Percentiles rank a stretch among this genome's conserved stretches.
phyloP scores from a whole-genome alignment of 2,113 vertebrate species.

The Physeter macrocephalus region DNA sequence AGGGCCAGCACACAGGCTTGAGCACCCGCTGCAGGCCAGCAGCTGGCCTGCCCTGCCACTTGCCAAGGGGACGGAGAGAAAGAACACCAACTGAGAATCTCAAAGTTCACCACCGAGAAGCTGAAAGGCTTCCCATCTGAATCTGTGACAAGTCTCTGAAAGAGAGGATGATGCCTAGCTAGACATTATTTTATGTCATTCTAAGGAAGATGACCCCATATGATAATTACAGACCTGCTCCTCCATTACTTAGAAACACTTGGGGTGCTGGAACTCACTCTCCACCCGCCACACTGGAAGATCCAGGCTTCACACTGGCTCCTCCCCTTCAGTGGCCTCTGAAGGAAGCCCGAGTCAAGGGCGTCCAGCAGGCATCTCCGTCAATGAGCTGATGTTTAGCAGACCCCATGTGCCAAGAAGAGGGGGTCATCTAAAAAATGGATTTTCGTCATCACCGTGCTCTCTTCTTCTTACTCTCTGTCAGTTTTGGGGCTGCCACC shows the following conservation, averaged over 20 bases:
- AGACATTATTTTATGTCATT: conserved; percentile 63
- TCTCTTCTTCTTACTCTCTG: neutral
- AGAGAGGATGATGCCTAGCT: conserved; percentile 68
- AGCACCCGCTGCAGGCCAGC: fast-evolving
- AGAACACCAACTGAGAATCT: conserved; percentile 45
- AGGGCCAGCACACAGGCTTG: neutral
- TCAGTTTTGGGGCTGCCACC: neutral
- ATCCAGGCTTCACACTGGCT: conserved; percentile 32
- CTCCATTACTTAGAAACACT: conserved; percentile 72
- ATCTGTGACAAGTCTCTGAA: conserved; percentile 62
- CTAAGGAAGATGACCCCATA: conserved; percentile 74
- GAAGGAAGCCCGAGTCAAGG: neutral
- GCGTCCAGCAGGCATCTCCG: fast-evolving
- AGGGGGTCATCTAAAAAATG: fast-evolving
- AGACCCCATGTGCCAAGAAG: neutral
- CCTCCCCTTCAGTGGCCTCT: neutral
- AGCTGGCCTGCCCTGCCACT: conserved; percentile 57
- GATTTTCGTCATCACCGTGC: neutral
- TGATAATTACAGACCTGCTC: conserved; percentile 70
- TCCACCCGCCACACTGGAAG: conserved; percentile 43
- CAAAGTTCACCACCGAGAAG: conserved; percentile 59
- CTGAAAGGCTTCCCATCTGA: conserved; percentile 69
- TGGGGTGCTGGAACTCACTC: conserved; percentile 43
- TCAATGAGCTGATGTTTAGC: fast-evolving
- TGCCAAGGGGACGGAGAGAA: conserved; percentile 58